A percentile compares a stretch with the other conserved stretches of the same genome.
phyloP scores from a whole-genome alignment of 1,140 invertebrate species.

The Panagrolaimus sp. region DNA sequence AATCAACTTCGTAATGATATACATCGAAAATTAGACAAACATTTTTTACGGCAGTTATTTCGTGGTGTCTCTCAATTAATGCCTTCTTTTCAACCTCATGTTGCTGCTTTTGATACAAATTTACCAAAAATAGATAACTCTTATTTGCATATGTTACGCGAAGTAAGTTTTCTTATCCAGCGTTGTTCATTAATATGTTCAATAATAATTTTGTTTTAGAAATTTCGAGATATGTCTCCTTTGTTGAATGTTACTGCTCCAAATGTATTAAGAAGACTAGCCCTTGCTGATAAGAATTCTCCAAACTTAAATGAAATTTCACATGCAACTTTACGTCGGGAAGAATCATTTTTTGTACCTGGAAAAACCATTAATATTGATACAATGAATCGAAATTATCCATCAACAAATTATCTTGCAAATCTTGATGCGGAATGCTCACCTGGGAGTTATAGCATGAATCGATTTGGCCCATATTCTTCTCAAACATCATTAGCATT shows the following conservation, averaged over 20 bases:
- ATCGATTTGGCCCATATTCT: background rate
- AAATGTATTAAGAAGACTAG: conserved; percentile 36
- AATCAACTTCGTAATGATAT: conserved; percentile 38
- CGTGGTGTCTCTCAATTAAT: conserved; percentile 34
- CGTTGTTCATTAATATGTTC: background rate
- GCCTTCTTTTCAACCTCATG: conserved; percentile 34
- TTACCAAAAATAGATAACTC: conserved; percentile 30
- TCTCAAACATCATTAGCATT: background rate
- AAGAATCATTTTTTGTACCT: conserved; percentile 47
- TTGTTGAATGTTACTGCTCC: conserved; percentile 40
- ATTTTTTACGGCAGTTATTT: conserved; percentile 42
- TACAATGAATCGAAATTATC: conserved; percentile 41
- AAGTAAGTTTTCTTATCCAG: background rate
- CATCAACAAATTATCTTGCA: conserved; percentile 46
- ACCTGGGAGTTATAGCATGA: conserved; percentile 12
- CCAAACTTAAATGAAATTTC: conserved; percentile 1
- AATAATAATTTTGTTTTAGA: conserved; percentile 11
- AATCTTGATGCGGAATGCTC: conserved; percentile 26
- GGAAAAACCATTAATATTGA: conserved; percentile 41
- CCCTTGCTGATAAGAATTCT: conserved; percentile 28
- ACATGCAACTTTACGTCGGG: conserved; percentile 28
- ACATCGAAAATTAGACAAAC: conserved; percentile 39
- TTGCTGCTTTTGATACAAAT: conserved; percentile 25
- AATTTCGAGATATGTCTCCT: conserved; percentile 33
- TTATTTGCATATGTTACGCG: conserved; percentile 37